Conservation (phyloP, 2,888 invertebrate species). For the Eudasyphora cyanicolor region DNA sequence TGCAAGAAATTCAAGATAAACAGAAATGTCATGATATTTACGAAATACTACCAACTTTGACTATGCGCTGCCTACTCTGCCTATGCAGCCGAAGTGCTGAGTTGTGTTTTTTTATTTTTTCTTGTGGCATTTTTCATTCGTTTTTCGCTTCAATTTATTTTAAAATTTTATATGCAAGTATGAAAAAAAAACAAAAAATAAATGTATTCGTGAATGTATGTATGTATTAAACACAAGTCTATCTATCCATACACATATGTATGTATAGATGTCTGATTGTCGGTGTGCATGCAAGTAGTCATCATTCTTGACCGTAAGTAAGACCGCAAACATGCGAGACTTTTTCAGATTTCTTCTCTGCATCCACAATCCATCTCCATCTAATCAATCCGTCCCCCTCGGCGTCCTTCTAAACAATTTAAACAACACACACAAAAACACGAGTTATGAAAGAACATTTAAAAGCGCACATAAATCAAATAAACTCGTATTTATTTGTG, state of each 20-base stretch:
- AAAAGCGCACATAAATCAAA: slow-evolving; percentile 37
- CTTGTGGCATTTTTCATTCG: neutral
- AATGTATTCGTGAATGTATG: neutral
- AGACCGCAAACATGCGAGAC: neutral
- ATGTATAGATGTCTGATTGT: slow-evolving; percentile 17
- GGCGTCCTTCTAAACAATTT: slow-evolving; percentile 43
- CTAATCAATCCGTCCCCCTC: slow-evolving; percentile 6
- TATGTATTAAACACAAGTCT: slow-evolving; percentile 20
- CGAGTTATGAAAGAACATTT: slow-evolving; percentile 34
- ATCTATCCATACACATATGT: slow-evolving; percentile 18
- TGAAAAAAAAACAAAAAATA: neutral
- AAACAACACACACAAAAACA: slow-evolving; percentile 21
- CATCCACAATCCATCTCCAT: neutral
- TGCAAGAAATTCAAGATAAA: slow-evolving; percentile 64
- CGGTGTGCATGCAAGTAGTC: neutral
- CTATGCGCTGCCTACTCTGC: slow-evolving; percentile 40
- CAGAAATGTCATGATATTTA: slow-evolving; percentile 61
- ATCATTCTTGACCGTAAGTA: neutral
- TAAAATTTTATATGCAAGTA: neutral
- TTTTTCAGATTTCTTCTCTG: slow-evolving; percentile 25
- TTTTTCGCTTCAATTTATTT: neutral
- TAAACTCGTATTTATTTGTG: slow-evolving; percentile 5
- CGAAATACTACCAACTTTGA: slow-evolving; percentile 53
- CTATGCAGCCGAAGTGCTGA: slow-evolving; percentile 54
- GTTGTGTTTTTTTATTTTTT: slow-evolving; percentile 49